Base-by-base conservation (phyloP, 2,113 vertebrate genomes). In the Pelusios castaneus region DNA sequence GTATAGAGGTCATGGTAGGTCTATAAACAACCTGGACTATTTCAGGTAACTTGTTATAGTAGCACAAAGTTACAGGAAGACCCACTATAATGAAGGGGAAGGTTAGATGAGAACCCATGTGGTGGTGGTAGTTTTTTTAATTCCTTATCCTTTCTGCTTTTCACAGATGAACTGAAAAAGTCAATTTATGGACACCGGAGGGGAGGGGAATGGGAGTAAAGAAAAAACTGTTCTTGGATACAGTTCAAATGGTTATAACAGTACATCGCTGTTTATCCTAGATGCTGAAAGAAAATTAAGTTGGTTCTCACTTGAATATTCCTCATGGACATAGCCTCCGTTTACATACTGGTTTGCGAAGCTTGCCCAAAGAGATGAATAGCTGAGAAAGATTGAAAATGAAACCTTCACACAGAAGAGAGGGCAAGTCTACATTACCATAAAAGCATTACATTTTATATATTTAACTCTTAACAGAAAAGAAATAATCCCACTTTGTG, bases 381-480 rank as follows among this genome's bases (percentile, higher is more conserved):
- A 63, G 41, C 25, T 47, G 12, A 55, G 52, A 92, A 49, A 70
- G 22, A 43, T 56, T 67, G 52, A 76, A 76, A 89, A 76, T 2
- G 76, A 76, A 84, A 86, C 5, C 29, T 60, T 2, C 0, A 1
- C 21, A 51, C 11, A 49, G 2, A 10, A 1, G 12, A 34, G 31
- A 31, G 16, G 8, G 10, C 41, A 43, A 12, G 41, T 77, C 51
- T 73, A 1, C 17, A 13, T 78, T 54, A 21, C n/a, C 0, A 0
- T 14, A 56, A 78, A 47, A 63, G 34, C 29, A 24, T 1, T 38
- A 24, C 8, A 3, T 82, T 91, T 87, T 79, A 38, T 10, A n/a
- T 70, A 1, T 3, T 6, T 7, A 31, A 34, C 31, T 84, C 51
- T 75, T 51, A 96, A 7, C n/a, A 0, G 0, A 41, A 4, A 7